A percentile compares a stretch with the other conserved stretches of the same genome.
Conservation (phyloP, 2,888 invertebrate species). For the Pandemis cinnamomeana region DNA sequence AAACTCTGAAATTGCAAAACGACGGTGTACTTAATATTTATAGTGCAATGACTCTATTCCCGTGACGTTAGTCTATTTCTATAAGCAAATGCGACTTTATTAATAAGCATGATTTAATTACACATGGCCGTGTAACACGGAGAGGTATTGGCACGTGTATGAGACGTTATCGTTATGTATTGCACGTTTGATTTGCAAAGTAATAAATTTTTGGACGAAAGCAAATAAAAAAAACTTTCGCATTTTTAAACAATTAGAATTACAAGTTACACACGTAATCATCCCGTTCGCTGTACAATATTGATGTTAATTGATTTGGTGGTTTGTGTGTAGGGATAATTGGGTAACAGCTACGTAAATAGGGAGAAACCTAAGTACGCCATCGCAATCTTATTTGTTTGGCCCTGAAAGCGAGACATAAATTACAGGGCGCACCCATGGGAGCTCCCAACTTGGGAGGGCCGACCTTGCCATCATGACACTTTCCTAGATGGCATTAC, state of each 20-base stretch:
- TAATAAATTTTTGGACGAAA: no score
- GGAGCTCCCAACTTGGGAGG: constrained; percentile 50
- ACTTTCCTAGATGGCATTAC: constrained; percentile 47
- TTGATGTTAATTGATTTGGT: background rate
- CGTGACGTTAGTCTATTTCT: constrained; percentile 22
- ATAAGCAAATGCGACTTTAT: constrained; percentile 25
- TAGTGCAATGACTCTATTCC: constrained; percentile 29
- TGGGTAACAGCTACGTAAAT: background rate
- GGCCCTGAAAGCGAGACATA: constrained; percentile 19
- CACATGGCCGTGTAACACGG: constrained; percentile 7
- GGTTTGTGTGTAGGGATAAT: background rate
- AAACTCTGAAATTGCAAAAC: constrained; percentile 21
- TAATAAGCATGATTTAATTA: constrained; percentile 32
- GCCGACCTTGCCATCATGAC: constrained; percentile 52
- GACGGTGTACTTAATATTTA: constrained; percentile 23
- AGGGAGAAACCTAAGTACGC: background rate
- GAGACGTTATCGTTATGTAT: background rate
- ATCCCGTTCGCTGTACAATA: background rate
- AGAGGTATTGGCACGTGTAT: constrained; percentile 11
- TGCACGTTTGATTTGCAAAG: background rate
- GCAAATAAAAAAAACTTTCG: no score
- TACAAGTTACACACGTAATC: background rate
- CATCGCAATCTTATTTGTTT: constrained; percentile 17
- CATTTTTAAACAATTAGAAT: no score
- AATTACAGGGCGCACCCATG: constrained; percentile 52